phyloP scores from a whole-genome alignment of 2,888 invertebrate species.

The Amphipyra tragopoginis region DNA sequence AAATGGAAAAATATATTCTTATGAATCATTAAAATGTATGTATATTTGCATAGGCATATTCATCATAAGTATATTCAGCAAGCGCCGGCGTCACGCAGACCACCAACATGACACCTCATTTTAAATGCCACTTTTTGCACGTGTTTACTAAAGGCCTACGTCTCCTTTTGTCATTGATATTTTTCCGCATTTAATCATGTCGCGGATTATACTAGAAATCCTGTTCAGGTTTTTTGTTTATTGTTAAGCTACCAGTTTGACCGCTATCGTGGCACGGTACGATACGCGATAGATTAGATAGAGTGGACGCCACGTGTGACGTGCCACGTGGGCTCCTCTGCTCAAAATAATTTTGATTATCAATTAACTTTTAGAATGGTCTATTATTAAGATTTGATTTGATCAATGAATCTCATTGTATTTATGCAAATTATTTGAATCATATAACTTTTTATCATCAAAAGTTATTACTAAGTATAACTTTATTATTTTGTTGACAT shows the following conservation, averaged over 20 bases:
- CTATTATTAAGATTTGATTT: slow-evolving; percentile 30
- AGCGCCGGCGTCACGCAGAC: slow-evolving; percentile 33
- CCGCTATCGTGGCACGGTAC: slow-evolving; percentile 43
- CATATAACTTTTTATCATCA: no score
- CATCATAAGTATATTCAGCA: slow-evolving; percentile 8
- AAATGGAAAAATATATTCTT: no score
- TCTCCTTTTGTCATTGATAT: slow-evolving; percentile 75
- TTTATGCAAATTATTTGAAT: no score
- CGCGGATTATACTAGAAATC: slow-evolving; percentile 76
- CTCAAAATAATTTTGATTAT: slow-evolving; percentile 23
- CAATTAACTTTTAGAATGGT: slow-evolving; percentile 11
- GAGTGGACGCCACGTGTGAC: slow-evolving; percentile 35
- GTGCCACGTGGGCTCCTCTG: slow-evolving; percentile 29
- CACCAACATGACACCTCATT: slow-evolving; percentile 25
- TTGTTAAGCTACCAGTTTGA: slow-evolving; percentile 56
- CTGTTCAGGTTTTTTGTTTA: slow-evolving; percentile 75
- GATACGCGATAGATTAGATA: slow-evolving; percentile 36
- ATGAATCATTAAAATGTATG: no score
- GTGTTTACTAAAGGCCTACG: slow-evolving; percentile 66
- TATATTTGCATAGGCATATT: background rate
- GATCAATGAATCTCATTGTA: background rate
- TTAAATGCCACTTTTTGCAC: slow-evolving; percentile 60
- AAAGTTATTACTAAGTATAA: no score
- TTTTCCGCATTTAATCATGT: slow-evolving; percentile 69
- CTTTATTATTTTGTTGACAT: no score